Evolutionary conservation across 2,113 vertebrate species (phyloP).

Genomic region (Lathamus discolor): DNA sequence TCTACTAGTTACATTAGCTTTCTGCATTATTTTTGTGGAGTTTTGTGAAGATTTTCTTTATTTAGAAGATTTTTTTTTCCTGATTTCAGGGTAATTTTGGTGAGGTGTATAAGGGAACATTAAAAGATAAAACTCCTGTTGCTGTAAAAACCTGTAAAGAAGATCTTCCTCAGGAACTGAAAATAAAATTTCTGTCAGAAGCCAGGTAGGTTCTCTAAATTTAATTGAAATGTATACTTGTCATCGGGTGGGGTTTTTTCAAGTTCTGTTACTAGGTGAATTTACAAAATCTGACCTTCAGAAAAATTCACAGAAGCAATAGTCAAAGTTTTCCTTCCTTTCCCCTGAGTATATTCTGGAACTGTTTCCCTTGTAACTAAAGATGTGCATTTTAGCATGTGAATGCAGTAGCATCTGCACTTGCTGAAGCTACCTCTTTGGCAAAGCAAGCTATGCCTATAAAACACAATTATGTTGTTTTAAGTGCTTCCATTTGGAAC

Average conservation of each 20-base stretch:
- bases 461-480: neutral
- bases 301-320: neutral
- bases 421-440: neutral
- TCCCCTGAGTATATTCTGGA: neutral
- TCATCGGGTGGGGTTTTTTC: neutral
- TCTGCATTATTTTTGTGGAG: neutral
- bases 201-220: slow-evolving; percentile 81
- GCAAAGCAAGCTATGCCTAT: neutral
- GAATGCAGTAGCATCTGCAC: neutral
- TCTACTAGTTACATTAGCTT: neutral
- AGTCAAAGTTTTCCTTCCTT: neutral
- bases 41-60: neutral
- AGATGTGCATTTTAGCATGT: fast-evolving
- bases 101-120: slow-evolving; percentile 92
- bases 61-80: neutral
- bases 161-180: slow-evolving; percentile 87
- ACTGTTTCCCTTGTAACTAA: neutral
- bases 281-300: neutral
- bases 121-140: slow-evolving; percentile 91
- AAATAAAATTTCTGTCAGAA: slow-evolving; percentile 94
- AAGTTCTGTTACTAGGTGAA: neutral
- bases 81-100: slow-evolving; percentile 92
- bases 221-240: neutral
- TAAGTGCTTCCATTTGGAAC: neutral
- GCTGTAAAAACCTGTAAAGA: slow-evolving; percentile 98